phyloP scores from a whole-genome alignment of 2,888 invertebrate genomes.

The Drosophila meridionalis region DNA sequence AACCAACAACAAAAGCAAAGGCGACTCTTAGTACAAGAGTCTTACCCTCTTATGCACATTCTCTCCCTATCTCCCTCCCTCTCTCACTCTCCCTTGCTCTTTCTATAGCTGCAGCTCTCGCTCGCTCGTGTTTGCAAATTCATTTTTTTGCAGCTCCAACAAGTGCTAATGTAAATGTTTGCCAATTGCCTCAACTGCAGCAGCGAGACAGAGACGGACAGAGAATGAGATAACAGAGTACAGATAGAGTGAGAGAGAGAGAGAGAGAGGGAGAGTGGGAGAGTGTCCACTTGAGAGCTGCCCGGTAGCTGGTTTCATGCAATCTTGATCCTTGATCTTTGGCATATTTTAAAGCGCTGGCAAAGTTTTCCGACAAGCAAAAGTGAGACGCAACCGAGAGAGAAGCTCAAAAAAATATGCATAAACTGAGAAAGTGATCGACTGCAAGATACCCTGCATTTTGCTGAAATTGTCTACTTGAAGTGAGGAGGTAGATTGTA shows the following conservation, averaged over 20 bases:
- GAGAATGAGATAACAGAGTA: neutral
- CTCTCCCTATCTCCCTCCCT: neutral
- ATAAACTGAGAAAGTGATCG: too few relatives aligned
- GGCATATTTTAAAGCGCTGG: conserved; percentile 25
- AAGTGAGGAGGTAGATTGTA: neutral
- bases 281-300: conserved; percentile 31
- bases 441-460: neutral
- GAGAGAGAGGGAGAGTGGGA: neutral
- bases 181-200: conserved; percentile 18
- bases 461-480: neutral
- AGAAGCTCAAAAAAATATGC: neutral
- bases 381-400: neutral
- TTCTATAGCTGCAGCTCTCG: neutral
- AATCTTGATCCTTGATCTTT: conserved; percentile 50
- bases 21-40: conserved; percentile 18
- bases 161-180: conserved; percentile 67
- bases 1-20: conserved; percentile 22
- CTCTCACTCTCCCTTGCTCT: neutral
- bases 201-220: neutral
- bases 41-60: conserved; percentile 3
- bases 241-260: neutral
- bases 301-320: conserved; percentile 12
- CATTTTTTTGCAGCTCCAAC: conserved; percentile 46
- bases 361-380: conserved; percentile 8
- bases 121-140: conserved; percentile 43